A percentile compares a stretch with the other conserved stretches of the same genome.
Evolutionary conservation across 1,140 invertebrate species (phyloP).

Genomic region (Chelonus insularis): DNA sequence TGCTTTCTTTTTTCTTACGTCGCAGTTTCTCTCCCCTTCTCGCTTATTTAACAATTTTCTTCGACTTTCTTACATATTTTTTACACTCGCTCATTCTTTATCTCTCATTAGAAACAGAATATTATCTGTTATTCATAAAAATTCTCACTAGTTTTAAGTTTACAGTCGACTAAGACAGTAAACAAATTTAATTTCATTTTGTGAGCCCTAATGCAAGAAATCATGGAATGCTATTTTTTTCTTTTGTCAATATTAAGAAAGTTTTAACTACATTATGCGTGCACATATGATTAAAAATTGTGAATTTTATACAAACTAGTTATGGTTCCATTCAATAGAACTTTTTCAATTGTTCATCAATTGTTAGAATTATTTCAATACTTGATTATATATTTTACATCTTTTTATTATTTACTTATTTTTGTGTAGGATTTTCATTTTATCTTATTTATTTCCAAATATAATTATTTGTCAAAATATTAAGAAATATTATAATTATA

Average conservation of each 20-base stretch:
- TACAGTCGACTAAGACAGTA: neutral
- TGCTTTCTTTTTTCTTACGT: too few species aligned
- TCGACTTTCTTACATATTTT: too few species aligned
- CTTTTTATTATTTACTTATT: too few species aligned
- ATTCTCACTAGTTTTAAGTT: constrained; percentile 16
- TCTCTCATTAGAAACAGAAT: constrained; percentile 19
- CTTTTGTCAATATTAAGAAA: neutral
- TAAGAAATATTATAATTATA: too few species aligned
- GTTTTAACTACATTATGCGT: constrained; percentile 14
- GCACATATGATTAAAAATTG: constrained; percentile 12
- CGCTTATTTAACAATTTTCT: too few species aligned
- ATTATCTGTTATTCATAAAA: constrained; percentile 7
- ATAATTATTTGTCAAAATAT: too few species aligned
- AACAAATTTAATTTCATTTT: constrained; percentile 4
- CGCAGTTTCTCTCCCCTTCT: too few species aligned
- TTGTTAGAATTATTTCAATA: too few species aligned
- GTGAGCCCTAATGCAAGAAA: constrained; percentile 5
- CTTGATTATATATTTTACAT: too few species aligned
- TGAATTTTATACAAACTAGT: constrained; percentile 2
- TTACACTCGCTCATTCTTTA: constrained; percentile 10
- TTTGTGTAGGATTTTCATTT: too few species aligned
- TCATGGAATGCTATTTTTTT: constrained; percentile 14
- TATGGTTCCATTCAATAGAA: neutral
- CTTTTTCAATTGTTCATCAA: too few species aligned
- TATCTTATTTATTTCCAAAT: too few species aligned